phyloP scores from a whole-genome alignment of 2,113 vertebrate genomes.

The Albula glossodonta region DNA sequence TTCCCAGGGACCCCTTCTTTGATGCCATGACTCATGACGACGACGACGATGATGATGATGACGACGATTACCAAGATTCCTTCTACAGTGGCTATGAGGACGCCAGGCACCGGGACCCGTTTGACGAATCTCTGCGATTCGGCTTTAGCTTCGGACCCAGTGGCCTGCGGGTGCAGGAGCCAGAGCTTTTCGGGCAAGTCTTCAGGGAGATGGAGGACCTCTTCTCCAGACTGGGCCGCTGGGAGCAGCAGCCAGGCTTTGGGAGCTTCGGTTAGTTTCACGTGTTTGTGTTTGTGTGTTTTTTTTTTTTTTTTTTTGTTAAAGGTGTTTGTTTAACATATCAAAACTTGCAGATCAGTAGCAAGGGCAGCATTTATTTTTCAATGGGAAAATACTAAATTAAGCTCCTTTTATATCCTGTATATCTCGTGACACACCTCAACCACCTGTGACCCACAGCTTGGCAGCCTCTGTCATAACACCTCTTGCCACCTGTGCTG shows the following conservation, averaged over 20 bases:
- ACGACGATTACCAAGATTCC: conserved; percentile 49
- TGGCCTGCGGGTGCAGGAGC: conserved; percentile 64
- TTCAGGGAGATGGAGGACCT: conserved; percentile 73
- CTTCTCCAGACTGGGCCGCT: conserved; percentile 58
- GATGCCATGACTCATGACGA: conserved; percentile 69
- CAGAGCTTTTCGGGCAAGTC: conserved; percentile 62
- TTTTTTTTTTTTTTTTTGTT: too few relatives aligned
- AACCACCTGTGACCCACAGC: not conserved
- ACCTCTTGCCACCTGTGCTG: not conserved
- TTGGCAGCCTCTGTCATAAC: not conserved
- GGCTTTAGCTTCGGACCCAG: conserved; percentile 66
- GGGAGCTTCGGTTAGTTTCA: conserved; percentile 47
- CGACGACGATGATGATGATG: conserved; percentile 53
- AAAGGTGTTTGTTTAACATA: too few relatives aligned
- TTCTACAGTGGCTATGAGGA: conserved; percentile 41
- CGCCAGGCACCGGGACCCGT: conserved; percentile 48
- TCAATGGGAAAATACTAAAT: not conserved
- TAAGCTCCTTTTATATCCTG: not conserved
- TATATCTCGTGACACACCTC: not conserved
- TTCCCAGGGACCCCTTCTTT: conserved; percentile 70
- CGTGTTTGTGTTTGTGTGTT: too few relatives aligned
- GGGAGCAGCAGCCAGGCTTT: conserved; percentile 42
- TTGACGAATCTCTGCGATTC: conserved; percentile 65
- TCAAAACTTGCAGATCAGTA: too few relatives aligned
- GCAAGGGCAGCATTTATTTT: not conserved